These are phyloP conservation scores for Epinephelus malabaricus DNA, from an alignment of 2,797 vertebrate species.

Conservation along the genomic window DNA sequence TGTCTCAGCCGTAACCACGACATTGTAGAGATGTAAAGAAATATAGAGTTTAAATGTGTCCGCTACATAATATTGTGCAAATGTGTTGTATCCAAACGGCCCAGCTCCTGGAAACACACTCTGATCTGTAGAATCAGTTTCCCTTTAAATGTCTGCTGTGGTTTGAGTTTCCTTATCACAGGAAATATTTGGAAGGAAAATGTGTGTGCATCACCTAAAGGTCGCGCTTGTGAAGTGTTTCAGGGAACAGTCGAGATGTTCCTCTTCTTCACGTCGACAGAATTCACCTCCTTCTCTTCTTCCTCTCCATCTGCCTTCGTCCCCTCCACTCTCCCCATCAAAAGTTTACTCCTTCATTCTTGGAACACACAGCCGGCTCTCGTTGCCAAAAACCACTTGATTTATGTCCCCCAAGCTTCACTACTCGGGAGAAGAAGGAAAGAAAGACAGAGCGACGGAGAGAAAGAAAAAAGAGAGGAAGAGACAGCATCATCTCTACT, in stretches of 20 bases:
- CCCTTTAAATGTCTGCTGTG: too few relatives aligned
- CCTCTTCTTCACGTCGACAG: background rate
- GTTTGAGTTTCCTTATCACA: too few relatives aligned
- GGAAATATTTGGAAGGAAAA: too few relatives aligned
- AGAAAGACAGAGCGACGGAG: background rate
- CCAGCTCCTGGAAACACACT: too few relatives aligned
- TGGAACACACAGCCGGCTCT: conserved; percentile 15
- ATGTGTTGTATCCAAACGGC: too few relatives aligned
- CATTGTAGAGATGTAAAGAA: too few relatives aligned
- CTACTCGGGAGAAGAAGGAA: background rate
- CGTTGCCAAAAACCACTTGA: conserved; percentile 53
- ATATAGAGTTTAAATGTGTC: too few relatives aligned
- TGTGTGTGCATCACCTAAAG: background rate
- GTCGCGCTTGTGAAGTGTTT: background rate
- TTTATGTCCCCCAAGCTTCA: conserved; percentile 46
- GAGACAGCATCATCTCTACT: conserved; percentile 8
- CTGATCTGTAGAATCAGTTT: too few relatives aligned
- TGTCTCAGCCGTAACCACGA: too few relatives aligned
- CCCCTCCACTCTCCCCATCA: background rate
- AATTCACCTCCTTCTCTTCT: background rate
- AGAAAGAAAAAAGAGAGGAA: background rate
- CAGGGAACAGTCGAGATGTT: background rate
- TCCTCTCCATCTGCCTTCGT: conserved; percentile 6
- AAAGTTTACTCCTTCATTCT: conserved; percentile 39
- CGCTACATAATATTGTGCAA: too few relatives aligned